These are phyloP conservation scores for Tenrec ecaudatus DNA, from an alignment of 2,113 vertebrate genomes.

Conservation along the genomic window DNA sequence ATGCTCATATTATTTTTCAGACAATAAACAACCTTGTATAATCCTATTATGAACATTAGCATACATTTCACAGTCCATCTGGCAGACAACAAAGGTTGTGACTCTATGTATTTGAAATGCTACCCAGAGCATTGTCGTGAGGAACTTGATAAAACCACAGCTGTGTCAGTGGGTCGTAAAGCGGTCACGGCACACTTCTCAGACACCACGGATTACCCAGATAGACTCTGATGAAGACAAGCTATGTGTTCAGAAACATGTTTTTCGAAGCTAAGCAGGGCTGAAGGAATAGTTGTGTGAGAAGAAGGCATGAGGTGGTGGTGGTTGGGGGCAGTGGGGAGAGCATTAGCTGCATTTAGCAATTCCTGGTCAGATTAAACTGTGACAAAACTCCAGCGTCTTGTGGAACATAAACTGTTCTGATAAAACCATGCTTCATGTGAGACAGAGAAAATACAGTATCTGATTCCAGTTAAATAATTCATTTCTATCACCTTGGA, in stretches of 20 bases:
- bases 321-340: background rate
- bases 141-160: constrained; percentile 74
- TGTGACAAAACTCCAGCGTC: constrained; percentile 48
- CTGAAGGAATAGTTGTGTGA: background rate
- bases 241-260: constrained; percentile 61
- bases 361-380: constrained; percentile 38
- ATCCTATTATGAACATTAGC: constrained; percentile 85
- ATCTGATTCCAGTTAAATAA: constrained; percentile 55
- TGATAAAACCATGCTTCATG: constrained; percentile 28
- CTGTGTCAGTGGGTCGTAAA: constrained; percentile 80
- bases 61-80: constrained; percentile 85
- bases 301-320: background rate
- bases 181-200: constrained; percentile 72
- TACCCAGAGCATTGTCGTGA: constrained; percentile 79
- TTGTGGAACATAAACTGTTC: constrained; percentile 42
- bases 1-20: constrained; percentile 85
- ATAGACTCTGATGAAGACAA: constrained; percentile 69
- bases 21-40: constrained; percentile 86
- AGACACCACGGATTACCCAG: constrained; percentile 61
- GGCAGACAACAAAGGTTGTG: constrained; percentile 82
- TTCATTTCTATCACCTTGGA: constrained; percentile 21
- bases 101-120: constrained; percentile 81
- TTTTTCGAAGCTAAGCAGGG: constrained; percentile 52
- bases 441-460: background rate
- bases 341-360: constrained; percentile 15